A percentile compares a stretch with the other conserved stretches of the same genome.
These are phyloP conservation scores for Gymnothorax javanicus DNA, from an alignment of 2,797 vertebrate genomes.

Conservation along the genomic window DNA sequence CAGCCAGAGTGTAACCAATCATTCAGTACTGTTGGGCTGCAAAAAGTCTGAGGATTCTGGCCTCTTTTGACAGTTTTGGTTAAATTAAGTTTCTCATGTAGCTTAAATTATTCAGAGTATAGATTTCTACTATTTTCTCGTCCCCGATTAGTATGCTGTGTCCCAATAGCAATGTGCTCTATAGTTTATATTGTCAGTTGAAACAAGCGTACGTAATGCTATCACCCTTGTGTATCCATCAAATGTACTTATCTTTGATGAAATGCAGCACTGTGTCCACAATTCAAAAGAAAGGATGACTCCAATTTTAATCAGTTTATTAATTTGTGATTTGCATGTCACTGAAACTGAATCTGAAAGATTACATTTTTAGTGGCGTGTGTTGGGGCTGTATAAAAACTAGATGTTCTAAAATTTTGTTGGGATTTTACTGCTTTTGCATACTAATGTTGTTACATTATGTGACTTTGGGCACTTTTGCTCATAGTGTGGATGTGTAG, in stretches of 20 bases:
- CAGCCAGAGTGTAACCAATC: neutral
- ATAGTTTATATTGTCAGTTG: neutral
- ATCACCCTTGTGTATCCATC: neutral
- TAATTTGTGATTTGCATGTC: neutral
- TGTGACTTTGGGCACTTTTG: neutral
- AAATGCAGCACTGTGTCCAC: conserved; percentile 18
- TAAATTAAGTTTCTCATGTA: neutral
- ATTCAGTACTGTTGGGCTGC: neutral
- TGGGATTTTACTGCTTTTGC: conserved; percentile 13
- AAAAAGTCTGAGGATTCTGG: neutral
- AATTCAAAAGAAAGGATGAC: conserved; percentile 20
- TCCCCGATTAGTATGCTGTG: neutral
- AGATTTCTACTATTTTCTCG: neutral
- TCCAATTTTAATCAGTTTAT: neutral
- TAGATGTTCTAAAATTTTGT: conserved; percentile 29
- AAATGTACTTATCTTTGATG: conserved; percentile 23
- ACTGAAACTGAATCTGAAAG: neutral
- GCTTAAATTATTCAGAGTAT: neutral
- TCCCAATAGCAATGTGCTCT: neutral
- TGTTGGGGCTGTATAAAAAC: neutral
- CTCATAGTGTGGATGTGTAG: neutral
- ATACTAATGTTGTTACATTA: neutral
- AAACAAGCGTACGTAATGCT: conserved; percentile 7
- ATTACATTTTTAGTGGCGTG: neutral
- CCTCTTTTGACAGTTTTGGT: neutral